Conservation (phyloP, 2,113 vertebrate species). For the Dicaeum eximium region DNA sequence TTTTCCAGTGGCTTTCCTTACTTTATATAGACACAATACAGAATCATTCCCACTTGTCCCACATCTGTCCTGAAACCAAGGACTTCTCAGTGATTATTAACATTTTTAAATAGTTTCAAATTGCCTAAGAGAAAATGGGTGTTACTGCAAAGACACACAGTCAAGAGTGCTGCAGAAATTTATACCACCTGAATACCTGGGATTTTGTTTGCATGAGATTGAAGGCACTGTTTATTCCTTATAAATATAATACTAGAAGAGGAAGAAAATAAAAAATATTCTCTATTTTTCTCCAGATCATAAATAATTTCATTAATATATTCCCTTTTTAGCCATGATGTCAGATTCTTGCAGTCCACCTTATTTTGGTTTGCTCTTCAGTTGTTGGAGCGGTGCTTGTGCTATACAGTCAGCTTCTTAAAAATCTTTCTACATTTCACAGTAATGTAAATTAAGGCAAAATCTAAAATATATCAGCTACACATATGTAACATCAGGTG, state of each 20-base stretch:
- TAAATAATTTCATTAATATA: neutral
- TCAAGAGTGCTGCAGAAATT: neutral
- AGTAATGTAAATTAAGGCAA: neutral
- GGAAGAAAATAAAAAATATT: neutral
- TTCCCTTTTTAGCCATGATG: neutral
- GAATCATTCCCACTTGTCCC: neutral
- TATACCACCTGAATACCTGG: neutral
- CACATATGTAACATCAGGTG: neutral
- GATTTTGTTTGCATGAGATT: neutral
- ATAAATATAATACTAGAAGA: neutral
- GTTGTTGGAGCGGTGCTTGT: neutral
- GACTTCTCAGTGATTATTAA: neutral
- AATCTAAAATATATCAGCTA: neutral
- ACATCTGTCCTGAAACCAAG: neutral
- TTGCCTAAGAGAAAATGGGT: neutral
- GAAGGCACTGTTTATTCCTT: neutral
- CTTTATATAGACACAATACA: neutral
- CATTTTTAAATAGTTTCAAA: neutral
- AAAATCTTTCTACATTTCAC: neutral
- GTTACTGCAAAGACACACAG: neutral
- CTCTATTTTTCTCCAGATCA: neutral
- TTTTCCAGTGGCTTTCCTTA: neutral
- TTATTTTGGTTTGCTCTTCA: neutral
- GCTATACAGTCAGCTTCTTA: neutral
- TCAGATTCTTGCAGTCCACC: neutral